Conservation (phyloP, 2,113 vertebrate species). For the Rousettus leschenaultii region DNA sequence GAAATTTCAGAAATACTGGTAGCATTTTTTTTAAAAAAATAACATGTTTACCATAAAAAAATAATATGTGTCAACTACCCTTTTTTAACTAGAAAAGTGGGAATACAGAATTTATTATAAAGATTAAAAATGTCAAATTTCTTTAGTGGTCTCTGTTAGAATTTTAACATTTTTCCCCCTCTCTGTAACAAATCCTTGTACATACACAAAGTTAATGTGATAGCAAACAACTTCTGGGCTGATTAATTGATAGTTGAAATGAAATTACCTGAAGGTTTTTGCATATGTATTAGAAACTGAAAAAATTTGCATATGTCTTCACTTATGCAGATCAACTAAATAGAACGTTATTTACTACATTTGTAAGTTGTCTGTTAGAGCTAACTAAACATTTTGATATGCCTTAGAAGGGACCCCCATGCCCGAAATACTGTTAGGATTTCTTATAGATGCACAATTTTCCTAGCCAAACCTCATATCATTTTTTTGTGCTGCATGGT, state of each 20-base stretch:
- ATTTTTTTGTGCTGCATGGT: neutral
- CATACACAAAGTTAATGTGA: slow-evolving; percentile 22
- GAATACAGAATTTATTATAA: neutral
- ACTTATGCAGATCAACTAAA: neutral
- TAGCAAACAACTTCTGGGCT: slow-evolving; percentile 39
- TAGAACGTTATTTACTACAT: neutral
- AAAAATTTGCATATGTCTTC: neutral
- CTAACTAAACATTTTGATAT: neutral
- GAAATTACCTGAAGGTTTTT: slow-evolving; percentile 40
- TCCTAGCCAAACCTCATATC: neutral
- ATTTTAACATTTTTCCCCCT: neutral
- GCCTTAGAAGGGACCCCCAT: neutral
- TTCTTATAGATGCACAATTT: neutral
- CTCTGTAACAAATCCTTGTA: neutral
- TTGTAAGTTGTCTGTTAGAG: neutral
- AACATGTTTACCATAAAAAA: neutral
- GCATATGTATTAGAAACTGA: slow-evolving; percentile 38
- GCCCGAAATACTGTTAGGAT: neutral
- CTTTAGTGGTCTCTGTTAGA: neutral
- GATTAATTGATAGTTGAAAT: slow-evolving; percentile 61
- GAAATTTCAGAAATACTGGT: neutral
- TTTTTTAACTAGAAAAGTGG: neutral
- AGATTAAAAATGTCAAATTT: neutral
- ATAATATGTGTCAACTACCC: neutral
- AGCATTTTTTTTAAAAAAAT: neutral